These are phyloP conservation scores for Oeneis ivallda DNA, from an alignment of 2,888 invertebrate genomes.

Conservation along the genomic window DNA sequence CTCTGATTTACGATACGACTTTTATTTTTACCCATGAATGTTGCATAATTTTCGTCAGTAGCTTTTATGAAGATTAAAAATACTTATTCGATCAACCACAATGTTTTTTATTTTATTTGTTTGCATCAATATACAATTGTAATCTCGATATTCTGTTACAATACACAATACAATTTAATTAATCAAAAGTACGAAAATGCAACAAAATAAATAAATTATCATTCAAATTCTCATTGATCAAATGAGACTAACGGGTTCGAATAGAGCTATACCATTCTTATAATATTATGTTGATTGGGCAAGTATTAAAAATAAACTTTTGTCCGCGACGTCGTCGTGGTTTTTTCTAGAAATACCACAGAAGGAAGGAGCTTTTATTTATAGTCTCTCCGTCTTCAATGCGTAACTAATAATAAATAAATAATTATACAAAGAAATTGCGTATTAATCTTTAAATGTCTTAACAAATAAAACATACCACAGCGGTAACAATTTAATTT, in stretches of 20 bases:
- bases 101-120: neutral
- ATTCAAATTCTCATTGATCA: no score
- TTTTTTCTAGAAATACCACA: neutral
- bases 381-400: neutral
- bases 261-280: no score
- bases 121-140: neutral
- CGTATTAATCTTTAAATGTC: no score
- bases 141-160: no score
- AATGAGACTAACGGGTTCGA: no score
- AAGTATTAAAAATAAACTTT: neutral
- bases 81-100: neutral
- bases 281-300: no score
- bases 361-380: neutral
- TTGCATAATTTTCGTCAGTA: constrained; percentile 7
- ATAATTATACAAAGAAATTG: no score
- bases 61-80: neutral
- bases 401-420: no score
- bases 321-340: neutral
- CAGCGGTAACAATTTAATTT: neutral
- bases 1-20: constrained; percentile 5
- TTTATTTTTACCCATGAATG: neutral
- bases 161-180: no score
- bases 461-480: neutral
- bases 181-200: no score
- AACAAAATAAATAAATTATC: no score